These are phyloP conservation scores for Malacosoma neustria DNA, from an alignment of 2,888 invertebrate species.

Conservation along the genomic window DNA sequence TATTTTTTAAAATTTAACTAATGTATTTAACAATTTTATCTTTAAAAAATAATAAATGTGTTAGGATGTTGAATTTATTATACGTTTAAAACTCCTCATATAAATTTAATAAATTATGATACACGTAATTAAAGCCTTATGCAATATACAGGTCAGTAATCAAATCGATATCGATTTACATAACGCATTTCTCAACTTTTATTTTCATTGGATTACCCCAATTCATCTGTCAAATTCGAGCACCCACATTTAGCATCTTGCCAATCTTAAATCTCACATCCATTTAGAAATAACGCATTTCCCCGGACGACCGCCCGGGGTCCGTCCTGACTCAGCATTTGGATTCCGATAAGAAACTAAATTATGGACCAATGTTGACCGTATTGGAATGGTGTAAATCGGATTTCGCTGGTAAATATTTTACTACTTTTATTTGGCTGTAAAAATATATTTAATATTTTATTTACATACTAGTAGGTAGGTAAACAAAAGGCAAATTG, in stretches of 20 bases:
- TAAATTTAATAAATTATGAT: too few relatives aligned
- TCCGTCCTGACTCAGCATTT: constrained; percentile 42
- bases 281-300: constrained; percentile 23
- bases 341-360: constrained; percentile 54
- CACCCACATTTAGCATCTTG: constrained; percentile 7
- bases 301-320: constrained; percentile 9
- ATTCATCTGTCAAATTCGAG: constrained; percentile 5
- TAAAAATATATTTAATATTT: too few relatives aligned
- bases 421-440: background rate
- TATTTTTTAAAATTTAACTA: too few relatives aligned
- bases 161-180: too few relatives aligned
- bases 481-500: too few relatives aligned
- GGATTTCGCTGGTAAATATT: constrained; percentile 7
- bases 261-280: constrained; percentile 23
- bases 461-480: too few relatives aligned
- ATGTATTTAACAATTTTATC: too few relatives aligned
- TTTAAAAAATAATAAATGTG: too few relatives aligned
- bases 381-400: constrained; percentile 24
- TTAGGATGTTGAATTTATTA: too few relatives aligned
- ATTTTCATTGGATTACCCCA: background rate
- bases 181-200: background rate
- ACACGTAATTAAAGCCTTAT: too few relatives aligned
- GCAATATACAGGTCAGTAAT: too few relatives aligned
- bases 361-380: constrained; percentile 54
- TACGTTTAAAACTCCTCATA: too few relatives aligned